Evolutionary conservation across 2,888 invertebrate genomes (phyloP).

Genomic region (Oegoconia quadripuncta): DNA sequence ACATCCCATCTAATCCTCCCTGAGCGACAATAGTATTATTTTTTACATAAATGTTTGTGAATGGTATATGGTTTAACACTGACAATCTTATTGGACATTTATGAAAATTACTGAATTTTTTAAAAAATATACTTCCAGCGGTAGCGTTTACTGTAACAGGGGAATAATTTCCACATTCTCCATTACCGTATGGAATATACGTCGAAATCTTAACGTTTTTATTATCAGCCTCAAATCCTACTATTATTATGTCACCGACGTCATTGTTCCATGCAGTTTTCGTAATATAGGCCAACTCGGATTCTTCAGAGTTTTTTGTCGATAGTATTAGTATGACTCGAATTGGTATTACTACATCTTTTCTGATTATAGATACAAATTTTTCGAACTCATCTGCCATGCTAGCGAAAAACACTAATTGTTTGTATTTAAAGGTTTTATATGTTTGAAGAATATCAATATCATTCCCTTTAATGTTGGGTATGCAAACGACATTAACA

Average conservation of each 20-base stretch:
- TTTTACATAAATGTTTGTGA: constrained; percentile 21
- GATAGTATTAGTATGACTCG: too few species aligned
- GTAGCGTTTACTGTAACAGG: constrained; percentile 29
- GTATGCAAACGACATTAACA: constrained; percentile 28
- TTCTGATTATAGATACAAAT: too few species aligned
- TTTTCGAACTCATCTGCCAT: constrained; percentile 34
- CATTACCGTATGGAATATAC: constrained; percentile 41
- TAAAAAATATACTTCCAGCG: constrained; percentile 31
- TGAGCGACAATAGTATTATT: constrained; percentile 30
- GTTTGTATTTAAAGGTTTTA: constrained; percentile 27
- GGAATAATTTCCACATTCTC: constrained; percentile 35
- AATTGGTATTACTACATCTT: too few species aligned
- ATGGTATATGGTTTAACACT: constrained; percentile 31
- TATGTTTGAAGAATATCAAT: constrained; percentile 16
- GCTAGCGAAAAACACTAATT: constrained; percentile 41
- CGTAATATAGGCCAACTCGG: constrained; percentile 26
- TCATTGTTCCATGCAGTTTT: constrained; percentile 42
- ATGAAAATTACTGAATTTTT: constrained; percentile 46
- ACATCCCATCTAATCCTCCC: constrained; percentile 38
- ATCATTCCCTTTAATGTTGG: constrained; percentile 21
- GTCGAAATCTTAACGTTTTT: constrained; percentile 33
- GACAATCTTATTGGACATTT: constrained; percentile 41
- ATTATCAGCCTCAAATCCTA: constrained; percentile 23
- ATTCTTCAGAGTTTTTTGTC: constrained; percentile 14
- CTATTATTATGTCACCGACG: constrained; percentile 40